Base-by-base conservation (phyloP, 2,797 vertebrate genomes). In the Cyprinodon diabolis region DNA sequence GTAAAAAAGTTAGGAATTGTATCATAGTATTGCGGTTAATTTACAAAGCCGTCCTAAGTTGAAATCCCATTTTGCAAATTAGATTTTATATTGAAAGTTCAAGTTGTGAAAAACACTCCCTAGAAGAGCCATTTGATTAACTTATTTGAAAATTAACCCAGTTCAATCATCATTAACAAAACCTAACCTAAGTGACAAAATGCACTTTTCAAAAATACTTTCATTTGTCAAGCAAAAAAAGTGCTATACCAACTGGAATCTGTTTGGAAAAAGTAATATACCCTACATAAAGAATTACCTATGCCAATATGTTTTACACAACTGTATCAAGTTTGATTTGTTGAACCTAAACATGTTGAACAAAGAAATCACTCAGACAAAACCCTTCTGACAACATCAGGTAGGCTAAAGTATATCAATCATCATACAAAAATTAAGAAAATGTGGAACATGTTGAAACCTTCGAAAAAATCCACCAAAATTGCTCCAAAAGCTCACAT, bases 301-400 rank as follows among this genome's bases (percentile, higher is more conserved):
- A 40, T 40, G 57, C 7, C 17, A 19, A 1, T 11, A 17, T 19
- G 6, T 17, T 0, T 7, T 3, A 4, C 17, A 35, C 19, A 62
- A 17, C 19, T 37, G 17, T 37, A 62, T 43, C 3, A 17, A 43
- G 60, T 40, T 21, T 43, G 17, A n/a, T 4, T 43, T 40, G 19
- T 19, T 9, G 4, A 10, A 9, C 9, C 30, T 30, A 43, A 17
- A 63, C 11, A 3, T 6, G 6, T 13, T n/a, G 37, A 62, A n/a
- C 43, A 19, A 63, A n/a, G 21, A 63, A 63, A 62, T 43, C 58
- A 62, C 60, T 45, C 23, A 43, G 43, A 63, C 60, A 63, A 9
- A 35, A n/a, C 37, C n/a, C 11, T 11, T 13, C 55, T 43, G 19
- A 43, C 2, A 12, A n/a, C 11, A 63, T n/a, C 1, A 63, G 9